Evolutionary conservation across 2,797 vertebrate genomes (phyloP), one percentile per base, ranked within the genome.

Genomic region (Hyperoplus immaculatus): DNA sequence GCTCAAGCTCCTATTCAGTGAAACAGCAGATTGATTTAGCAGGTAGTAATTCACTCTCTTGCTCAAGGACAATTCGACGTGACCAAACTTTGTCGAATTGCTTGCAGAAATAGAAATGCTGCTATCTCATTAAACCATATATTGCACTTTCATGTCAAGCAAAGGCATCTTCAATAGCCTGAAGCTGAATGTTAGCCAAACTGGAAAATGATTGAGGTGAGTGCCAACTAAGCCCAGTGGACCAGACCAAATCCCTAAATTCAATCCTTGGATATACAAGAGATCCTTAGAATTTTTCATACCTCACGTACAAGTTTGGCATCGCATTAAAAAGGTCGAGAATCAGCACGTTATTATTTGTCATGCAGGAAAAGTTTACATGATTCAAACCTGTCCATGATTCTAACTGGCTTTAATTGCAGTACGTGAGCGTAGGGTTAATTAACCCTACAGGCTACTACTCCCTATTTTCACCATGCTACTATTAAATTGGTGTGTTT

Each of bases 191-290:
- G 53, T 41, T 60, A 21, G 70, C 49, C 56, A 42, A 76, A 76
- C 15, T 15, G 29, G 8, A 56, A 61, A 69, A 69, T 68, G 36
- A 18, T 29, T 16, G 72, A 81, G 54, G 46, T 55, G 5, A 78
- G 56, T 56, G 47, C 53, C 59, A 76, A 53, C 29, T 71, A 64
- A 73, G 57, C 56, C 45, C 18, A 56, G 15, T 60, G 67, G 71
- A 73, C 55, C 50, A 38, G 63, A n/a, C 21, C 51, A 73, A 81
- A 84, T 70, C 75, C 66, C 60, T 69, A 73, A 15, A 71, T 53
- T 59, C 42, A 70, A 77, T 69, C 29, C 53, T 12, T n/a, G n/a
- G 65, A 80, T 74, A 60, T 69, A 47, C 58, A 78, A 11, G 9
- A 4, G 42, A 75, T 53, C 36, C 46, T 50, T 12, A 15, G 10